Evolutionary conservation across 2,888 invertebrate species (phyloP), one percentile per base, ranked within the genome.

Genomic region (Erebia ligea): DNA sequence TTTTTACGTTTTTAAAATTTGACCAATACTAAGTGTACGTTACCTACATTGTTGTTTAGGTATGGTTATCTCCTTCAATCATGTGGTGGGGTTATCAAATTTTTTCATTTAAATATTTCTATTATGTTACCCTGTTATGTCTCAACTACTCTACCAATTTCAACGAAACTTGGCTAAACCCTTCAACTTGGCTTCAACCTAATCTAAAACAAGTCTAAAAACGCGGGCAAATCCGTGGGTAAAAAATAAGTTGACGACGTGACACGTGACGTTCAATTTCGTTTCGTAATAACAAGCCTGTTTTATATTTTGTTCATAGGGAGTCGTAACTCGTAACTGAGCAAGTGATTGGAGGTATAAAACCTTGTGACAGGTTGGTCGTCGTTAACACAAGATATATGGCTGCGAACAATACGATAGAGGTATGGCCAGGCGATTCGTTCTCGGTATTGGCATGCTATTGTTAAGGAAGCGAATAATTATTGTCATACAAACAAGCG

Each of bases 291-390:
- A 61, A 45, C 61, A 61, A 56, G 40, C 58, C 34, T 34, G 9
- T 58, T 45, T 76, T 74, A 73, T 52, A 54, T 61, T 54, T 75
- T 77, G 72, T 52, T 9, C 45, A 21, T 62, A 19, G 21, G 68
- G 61, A 54, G 54, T 54, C 58, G 63, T 64, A 62, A 59, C 42
- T 52, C 58, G 62, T 69, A 61, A 62, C 62, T 62, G 48, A 48
- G 21, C 62, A 15, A 48, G 45, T 48, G 62, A 62, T 62, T 65
- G 54, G 57, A 42, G 57, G 57, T 57, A 52, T 69, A 67, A 72
- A 74, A 70, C 63, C 57, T 61, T 61, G 66, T 65, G 65, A 72
- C 69, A 70, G 67, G 68, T 72, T 17, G 66, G 66, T 58, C 52
- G 62, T 59, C 66, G 68, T 69, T 69, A 70, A 68, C 64, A 54